Evolutionary conservation across 1,140 invertebrate species (phyloP).

Genomic region (Penaeus japonicus): DNA sequence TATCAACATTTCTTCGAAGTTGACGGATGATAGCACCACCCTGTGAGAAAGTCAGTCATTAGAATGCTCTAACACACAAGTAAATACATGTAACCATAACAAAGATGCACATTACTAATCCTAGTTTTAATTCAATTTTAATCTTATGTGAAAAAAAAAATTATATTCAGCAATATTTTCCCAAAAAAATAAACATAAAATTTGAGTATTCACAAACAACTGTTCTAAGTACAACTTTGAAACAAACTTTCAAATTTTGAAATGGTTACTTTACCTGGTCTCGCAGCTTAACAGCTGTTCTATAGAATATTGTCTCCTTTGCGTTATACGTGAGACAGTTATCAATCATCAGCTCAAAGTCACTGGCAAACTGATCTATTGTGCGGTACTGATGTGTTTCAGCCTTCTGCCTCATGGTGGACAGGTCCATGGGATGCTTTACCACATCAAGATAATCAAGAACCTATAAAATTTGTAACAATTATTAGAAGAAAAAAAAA

Average conservation of each 20-base stretch:
- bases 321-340: constrained; percentile 96
- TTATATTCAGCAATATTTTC: background rate
- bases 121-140: background rate
- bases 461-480: constrained; percentile 67
- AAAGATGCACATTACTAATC: no score
- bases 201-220: background rate
- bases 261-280: constrained; percentile 55
- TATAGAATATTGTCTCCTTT: constrained; percentile 84
- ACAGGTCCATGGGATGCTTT: constrained; percentile 93
- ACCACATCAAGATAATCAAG: constrained; percentile 93
- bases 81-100: background rate
- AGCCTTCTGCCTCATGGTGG: constrained; percentile 87
- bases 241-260: background rate
- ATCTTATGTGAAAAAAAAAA: background rate
- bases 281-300: constrained; percentile 71
- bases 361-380: constrained; percentile 82
- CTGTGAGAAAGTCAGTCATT: constrained; percentile 60
- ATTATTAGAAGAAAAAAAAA: no score
- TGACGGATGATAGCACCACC: constrained; percentile 79
- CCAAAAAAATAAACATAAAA: no score
- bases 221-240: background rate
- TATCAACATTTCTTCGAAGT: constrained; percentile 75
- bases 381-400: constrained; percentile 79
- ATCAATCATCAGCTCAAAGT: constrained; percentile 93
- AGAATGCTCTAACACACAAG: background rate